phyloP scores from a whole-genome alignment of 2,113 vertebrate genomes.

The Thunnus maccoyii region DNA sequence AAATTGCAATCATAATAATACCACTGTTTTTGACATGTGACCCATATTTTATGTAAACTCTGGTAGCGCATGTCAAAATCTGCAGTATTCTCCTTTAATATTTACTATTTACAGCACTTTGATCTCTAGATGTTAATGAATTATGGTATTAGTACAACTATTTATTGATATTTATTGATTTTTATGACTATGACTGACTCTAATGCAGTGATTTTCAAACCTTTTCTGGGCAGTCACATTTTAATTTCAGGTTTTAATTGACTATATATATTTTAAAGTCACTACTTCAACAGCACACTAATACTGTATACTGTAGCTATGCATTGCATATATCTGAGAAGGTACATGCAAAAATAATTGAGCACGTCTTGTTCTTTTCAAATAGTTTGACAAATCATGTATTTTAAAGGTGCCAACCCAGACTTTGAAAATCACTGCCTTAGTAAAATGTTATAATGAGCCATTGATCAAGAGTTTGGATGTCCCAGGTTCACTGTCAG shows the following conservation, averaged over 20 bases:
- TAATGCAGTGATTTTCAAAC: slow-evolving; percentile 49
- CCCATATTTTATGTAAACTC: slow-evolving; percentile 23
- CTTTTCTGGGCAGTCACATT: slow-evolving; percentile 11
- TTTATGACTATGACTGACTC: slow-evolving; percentile 11
- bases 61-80: slow-evolving; percentile 4
- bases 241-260: neutral
- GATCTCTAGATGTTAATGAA: slow-evolving; percentile 22
- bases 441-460: slow-evolving; percentile 12
- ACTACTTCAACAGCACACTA: neutral
- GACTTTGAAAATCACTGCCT: slow-evolving; percentile 51
- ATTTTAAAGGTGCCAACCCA: slow-evolving; percentile 21
- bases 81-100: slow-evolving; percentile 14
- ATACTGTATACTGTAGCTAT: slow-evolving; percentile 21
- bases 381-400: slow-evolving; percentile 6
- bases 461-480: slow-evolving; percentile 32
- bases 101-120: slow-evolving; percentile 56
- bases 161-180: slow-evolving; percentile 38
- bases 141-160: slow-evolving; percentile 11
- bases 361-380: neutral
- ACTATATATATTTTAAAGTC: neutral
- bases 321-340: slow-evolving; percentile 32
- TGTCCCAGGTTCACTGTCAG: slow-evolving; percentile 18
- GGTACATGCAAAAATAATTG: slow-evolving; percentile 7
- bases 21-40: slow-evolving; percentile 29
- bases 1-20: slow-evolving; percentile 5